These are phyloP conservation scores for Lithobates pipiens DNA, from an alignment of 2,797 vertebrate species.

Conservation along the genomic window DNA sequence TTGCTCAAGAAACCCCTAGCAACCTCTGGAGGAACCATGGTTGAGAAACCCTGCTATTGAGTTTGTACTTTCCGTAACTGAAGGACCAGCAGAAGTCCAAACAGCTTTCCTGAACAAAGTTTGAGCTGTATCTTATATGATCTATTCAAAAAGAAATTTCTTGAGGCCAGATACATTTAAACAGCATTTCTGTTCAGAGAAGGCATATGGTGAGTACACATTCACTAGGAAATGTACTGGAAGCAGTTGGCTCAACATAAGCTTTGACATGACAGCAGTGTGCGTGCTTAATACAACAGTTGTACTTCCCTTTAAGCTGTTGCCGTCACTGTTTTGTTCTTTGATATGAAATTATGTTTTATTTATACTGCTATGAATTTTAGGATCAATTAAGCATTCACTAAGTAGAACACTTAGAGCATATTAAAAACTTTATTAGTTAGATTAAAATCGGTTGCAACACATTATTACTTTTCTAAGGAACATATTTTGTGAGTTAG, in stretches of 20 bases:
- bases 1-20: too few species aligned
- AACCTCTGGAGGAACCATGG: too few species aligned
- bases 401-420: not conserved
- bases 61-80: too few species aligned
- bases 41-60: too few species aligned
- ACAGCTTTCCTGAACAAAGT: too few species aligned
- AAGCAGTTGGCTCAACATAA: not conserved
- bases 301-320: not conserved
- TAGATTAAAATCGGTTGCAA: slow-evolving; percentile 30
- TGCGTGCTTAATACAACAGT: not conserved
- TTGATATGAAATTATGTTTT: slow-evolving; percentile 3
- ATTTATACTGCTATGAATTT: slow-evolving; percentile 8
- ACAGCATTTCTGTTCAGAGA: not conserved
- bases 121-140: not conserved
- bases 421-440: slow-evolving; percentile 4
- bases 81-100: too few species aligned
- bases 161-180: not conserved
- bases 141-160: not conserved
- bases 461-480: slow-evolving; percentile 27
- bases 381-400: slow-evolving; percentile 4
- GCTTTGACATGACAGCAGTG: not conserved
- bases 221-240: not conserved
- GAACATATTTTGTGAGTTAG: slow-evolving; percentile 30
- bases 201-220: not conserved
- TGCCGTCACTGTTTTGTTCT: not conserved